A percentile compares a stretch with the other conserved stretches of the same genome.
Evolutionary conservation across 2,888 invertebrate genomes (phyloP).

Genomic region (Luperina testacea): DNA sequence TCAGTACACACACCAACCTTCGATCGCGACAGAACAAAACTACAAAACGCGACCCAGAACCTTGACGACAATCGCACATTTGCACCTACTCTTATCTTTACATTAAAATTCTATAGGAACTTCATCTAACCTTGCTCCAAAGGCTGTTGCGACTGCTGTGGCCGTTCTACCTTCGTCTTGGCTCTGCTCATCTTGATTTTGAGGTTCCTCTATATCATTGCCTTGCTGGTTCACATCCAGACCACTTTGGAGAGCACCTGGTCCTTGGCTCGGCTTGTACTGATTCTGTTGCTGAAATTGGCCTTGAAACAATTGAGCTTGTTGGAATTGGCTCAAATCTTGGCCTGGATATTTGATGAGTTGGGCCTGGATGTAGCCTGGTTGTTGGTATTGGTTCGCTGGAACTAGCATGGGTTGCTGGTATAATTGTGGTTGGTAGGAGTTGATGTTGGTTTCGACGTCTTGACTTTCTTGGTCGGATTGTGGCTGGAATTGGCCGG

Average conservation of each 20-base stretch:
- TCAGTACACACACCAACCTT: conserved; percentile 34
- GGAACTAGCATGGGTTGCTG: conserved; percentile 61
- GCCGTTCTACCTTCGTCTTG: conserved; percentile 76
- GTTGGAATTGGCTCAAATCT: conserved; percentile 65
- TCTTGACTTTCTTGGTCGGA: conserved; percentile 56
- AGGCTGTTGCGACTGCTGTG: conserved; percentile 85
- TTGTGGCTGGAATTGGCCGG: conserved; percentile 61
- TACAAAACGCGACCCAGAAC: conserved; percentile 23
- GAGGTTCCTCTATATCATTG: conserved; percentile 79
- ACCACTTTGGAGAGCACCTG: conserved; percentile 81
- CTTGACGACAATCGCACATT: conserved; percentile 47
- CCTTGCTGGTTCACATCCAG: conserved; percentile 82
- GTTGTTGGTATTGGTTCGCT: conserved; percentile 62
- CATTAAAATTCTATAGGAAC: conserved; percentile 69
- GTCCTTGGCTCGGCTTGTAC: conserved; percentile 68
- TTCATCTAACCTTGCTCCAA: conserved; percentile 83
- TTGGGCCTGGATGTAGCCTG: conserved; percentile 68
- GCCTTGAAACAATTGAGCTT: conserved; percentile 45
- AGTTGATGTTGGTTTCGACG: conserved; percentile 58
- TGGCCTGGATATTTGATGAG: conserved; percentile 68
- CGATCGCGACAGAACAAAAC: conserved; percentile 25
- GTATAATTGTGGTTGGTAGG: conserved; percentile 59
- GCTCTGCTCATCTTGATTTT: conserved; percentile 72
- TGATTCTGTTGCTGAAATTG: conserved; percentile 62
- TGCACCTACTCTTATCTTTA: conserved; percentile 36